Evolutionary conservation across 2,888 invertebrate genomes (phyloP).

Genomic region (Monopis laevigella): DNA sequence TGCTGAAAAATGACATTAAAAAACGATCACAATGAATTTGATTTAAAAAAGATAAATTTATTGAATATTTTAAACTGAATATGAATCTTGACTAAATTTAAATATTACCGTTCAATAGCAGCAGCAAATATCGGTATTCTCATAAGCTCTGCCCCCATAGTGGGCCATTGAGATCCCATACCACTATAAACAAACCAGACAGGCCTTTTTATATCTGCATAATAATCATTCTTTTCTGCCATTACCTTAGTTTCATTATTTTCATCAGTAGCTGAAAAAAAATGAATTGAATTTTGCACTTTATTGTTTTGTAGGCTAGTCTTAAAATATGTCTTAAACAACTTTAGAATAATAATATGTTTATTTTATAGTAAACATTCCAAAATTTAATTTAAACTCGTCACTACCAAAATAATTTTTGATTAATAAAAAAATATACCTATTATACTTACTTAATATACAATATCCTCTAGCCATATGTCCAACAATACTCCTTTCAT

Average conservation of each 20-base stretch:
- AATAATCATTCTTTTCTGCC: conserved; percentile 11
- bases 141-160: conserved; percentile 65
- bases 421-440: no score
- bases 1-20: no score
- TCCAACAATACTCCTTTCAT: conserved; percentile 31
- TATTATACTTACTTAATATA: conserved; percentile 31
- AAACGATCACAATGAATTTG: no score
- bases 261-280: conserved; percentile 4
- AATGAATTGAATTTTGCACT: not conserved
- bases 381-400: not conserved
- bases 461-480: conserved; percentile 45
- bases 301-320: not conserved
- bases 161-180: conserved; percentile 70
- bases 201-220: conserved; percentile 27
- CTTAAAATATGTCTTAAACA: not conserved
- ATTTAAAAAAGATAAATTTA: no score
- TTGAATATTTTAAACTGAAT: no score
- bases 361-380: not conserved
- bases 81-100: no score
- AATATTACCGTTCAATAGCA: conserved; percentile 28
- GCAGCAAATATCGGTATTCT: conserved; percentile 50
- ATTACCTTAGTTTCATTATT: conserved; percentile 3
- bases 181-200: conserved; percentile 70
- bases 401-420: not conserved
- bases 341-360: not conserved